Evolutionary conservation across 1,140 invertebrate species (phyloP), one percentile per base, ranked within the genome.

Genomic region (Spodoptera litura): DNA sequence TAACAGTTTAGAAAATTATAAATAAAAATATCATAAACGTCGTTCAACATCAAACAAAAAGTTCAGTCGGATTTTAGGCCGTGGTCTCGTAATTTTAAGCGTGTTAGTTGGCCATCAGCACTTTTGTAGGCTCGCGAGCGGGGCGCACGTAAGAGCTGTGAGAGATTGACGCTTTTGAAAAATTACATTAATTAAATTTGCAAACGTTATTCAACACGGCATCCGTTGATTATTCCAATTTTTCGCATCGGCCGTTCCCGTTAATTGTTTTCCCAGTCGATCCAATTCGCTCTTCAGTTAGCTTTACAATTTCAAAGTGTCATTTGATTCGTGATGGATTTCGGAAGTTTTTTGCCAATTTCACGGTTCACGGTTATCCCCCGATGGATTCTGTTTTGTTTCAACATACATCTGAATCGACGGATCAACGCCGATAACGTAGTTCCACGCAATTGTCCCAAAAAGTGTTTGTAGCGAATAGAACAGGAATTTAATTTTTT

Each of bases 251-350:
- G 59, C 79, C 86, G 87, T 70, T 87, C 83, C 49, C 85, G 90
- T 91, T 94, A 94, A 94, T 94, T 94, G 92, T 94, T 94, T 93
- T 91, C 87, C 79, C 86, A 88, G 88, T 88, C 88, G 85, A 88
- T 90, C 87, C 92, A 89, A 90, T 92, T 89, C 89, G 87, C 90
- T 90, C 92, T 91, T 92, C 90, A 90, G 91, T 93, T 91, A 91
- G 88, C 88, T 94, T 93, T 92, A 92, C 92, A 94, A 93, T 94
- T 94, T 93, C 89, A 90, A 91, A 93, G 89, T 94, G 91, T 93
- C 91, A 91, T 94, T 94, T 94, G 91, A 92, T 88, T 92, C 90
- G 92, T 94, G 92, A 94, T 94, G 91, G 92, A 92, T 93, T 91
- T 89, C 84, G 84, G 87, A 88, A 87, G 90, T 92, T 92, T 87